phyloP scores from a whole-genome alignment of 2,113 vertebrate genomes.

The Pungitius pungitius region DNA sequence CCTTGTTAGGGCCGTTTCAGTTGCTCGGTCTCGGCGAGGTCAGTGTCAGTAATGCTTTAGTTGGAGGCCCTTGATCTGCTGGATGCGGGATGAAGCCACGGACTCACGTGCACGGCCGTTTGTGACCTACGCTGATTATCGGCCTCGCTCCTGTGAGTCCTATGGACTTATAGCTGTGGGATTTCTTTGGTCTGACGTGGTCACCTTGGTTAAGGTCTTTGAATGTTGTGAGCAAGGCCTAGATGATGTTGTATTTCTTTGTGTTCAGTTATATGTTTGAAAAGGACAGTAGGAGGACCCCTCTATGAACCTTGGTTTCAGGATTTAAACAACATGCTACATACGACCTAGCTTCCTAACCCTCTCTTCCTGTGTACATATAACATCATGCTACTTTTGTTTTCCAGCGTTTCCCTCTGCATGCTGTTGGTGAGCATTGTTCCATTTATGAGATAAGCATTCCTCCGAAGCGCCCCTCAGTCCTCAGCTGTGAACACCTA shows the following conservation, averaged over 20 bases:
- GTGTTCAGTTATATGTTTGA: slow-evolving; percentile 11
- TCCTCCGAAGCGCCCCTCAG: slow-evolving; percentile 13
- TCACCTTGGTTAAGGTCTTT: slow-evolving; percentile 60
- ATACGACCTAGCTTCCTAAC: slow-evolving; percentile 66
- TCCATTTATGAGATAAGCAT: slow-evolving; percentile 25
- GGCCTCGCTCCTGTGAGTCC: slow-evolving; percentile 47
- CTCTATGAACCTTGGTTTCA: slow-evolving; percentile 56
- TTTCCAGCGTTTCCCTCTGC: slow-evolving; percentile 29
- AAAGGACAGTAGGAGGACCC: slow-evolving; percentile 12
- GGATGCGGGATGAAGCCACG: slow-evolving; percentile 67
- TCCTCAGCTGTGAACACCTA: slow-evolving; percentile 17
- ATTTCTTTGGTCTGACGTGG: slow-evolving; percentile 51
- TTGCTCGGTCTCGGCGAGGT: slow-evolving; percentile 80
- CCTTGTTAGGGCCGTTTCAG: slow-evolving; percentile 83
- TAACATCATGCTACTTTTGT: slow-evolving; percentile 49
- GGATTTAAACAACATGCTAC: slow-evolving; percentile 66
- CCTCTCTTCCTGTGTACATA: slow-evolving; percentile 67
- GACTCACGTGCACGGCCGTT: slow-evolving; percentile 67
- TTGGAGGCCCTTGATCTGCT: slow-evolving; percentile 76
- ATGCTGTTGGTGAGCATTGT: slow-evolving; percentile 41
- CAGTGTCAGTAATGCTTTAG: slow-evolving; percentile 84
- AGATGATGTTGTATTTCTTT: slow-evolving; percentile 17
- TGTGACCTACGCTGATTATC: slow-evolving; percentile 65
- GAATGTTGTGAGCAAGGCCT: slow-evolving; percentile 53
- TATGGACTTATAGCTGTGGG: slow-evolving; percentile 50